phyloP scores from a whole-genome alignment of 2,113 vertebrate genomes.

The Varanus salvator region DNA sequence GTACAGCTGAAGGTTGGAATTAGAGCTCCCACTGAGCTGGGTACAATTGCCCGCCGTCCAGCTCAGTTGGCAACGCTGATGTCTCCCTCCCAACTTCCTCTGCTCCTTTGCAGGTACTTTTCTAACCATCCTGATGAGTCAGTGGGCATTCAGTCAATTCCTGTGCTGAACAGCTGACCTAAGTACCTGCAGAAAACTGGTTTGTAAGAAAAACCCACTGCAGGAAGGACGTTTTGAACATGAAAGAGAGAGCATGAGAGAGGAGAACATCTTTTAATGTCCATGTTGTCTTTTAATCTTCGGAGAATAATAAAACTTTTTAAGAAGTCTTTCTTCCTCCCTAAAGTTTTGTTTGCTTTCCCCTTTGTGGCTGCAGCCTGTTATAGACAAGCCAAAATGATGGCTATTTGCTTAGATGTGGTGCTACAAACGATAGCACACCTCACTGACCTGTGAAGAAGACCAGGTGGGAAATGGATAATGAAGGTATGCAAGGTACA shows the following conservation, averaged over 20 bases:
- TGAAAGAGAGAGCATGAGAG: not conserved
- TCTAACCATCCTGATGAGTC: conserved; percentile 49
- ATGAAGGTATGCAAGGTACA: conserved; percentile 33
- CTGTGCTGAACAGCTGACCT: conserved; percentile 43
- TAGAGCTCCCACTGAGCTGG: not conserved
- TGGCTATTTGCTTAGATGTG: not conserved
- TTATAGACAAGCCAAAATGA: conserved; percentile 43
- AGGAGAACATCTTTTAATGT: not conserved
- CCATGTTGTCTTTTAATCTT: not conserved
- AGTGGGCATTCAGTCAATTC: conserved; percentile 22
- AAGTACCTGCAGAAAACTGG: conserved; percentile 29
- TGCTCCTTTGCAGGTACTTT: conserved; percentile 26
- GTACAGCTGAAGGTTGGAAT: not conserved
- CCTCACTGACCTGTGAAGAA: conserved; percentile 13
- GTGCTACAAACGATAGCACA: conserved; percentile 25
- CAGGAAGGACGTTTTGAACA: conserved; percentile 23
- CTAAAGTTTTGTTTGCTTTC: conserved; percentile 19
- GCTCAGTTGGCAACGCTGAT: conserved; percentile 29
- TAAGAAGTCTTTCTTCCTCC: not conserved
- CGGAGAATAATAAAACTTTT: conserved; percentile 4
- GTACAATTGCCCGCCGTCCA: conserved; percentile 24
- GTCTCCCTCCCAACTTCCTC: conserved; percentile 44
- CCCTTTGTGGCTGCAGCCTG: conserved; percentile 19
- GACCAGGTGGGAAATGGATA: not conserved
- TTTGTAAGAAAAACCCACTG: not conserved